Evolutionary conservation across 1,140 invertebrate genomes (phyloP).

Genomic region (Ptiloglossa arizonensis): DNA sequence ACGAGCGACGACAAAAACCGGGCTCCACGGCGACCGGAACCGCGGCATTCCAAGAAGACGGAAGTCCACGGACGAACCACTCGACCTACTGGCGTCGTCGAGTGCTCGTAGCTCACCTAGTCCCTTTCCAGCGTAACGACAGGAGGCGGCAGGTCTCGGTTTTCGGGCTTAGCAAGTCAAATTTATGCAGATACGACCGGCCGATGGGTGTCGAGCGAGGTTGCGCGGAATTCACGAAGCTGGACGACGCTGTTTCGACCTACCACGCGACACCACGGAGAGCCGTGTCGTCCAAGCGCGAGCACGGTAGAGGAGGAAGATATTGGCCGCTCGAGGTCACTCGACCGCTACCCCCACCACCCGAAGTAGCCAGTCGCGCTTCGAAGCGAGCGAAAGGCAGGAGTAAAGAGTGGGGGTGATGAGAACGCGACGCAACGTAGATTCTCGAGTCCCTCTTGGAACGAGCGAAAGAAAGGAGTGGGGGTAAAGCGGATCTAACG

Average conservation of each 20-base stretch:
- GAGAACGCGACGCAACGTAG: too few species aligned
- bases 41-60: constrained; percentile 31
- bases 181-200: constrained; percentile 74
- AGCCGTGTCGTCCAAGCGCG: too few species aligned
- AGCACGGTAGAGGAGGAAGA: background rate
- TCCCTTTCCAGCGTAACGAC: constrained; percentile 48
- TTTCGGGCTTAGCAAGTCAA: constrained; percentile 79
- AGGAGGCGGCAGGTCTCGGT: constrained; percentile 39
- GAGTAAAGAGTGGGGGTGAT: too few species aligned
- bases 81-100: constrained; percentile 38
- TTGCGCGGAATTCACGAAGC: constrained; percentile 45
- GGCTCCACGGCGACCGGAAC: background rate
- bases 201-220: constrained; percentile 34
- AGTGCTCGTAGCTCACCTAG: constrained; percentile 37
- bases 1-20: constrained; percentile 25
- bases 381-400: too few species aligned
- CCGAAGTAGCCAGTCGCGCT: too few species aligned
- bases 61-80: constrained; percentile 18
- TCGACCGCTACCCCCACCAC: too few species aligned
- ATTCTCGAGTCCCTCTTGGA: too few species aligned
- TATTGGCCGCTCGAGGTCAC: background rate
- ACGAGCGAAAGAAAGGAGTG: too few species aligned
- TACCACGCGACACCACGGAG: too few species aligned
- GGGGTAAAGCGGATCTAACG: too few species aligned
- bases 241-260: too few species aligned